These are phyloP conservation scores for Paraplagusia blochii DNA, from an alignment of 2,113 vertebrate genomes.

Conservation along the genomic window DNA sequence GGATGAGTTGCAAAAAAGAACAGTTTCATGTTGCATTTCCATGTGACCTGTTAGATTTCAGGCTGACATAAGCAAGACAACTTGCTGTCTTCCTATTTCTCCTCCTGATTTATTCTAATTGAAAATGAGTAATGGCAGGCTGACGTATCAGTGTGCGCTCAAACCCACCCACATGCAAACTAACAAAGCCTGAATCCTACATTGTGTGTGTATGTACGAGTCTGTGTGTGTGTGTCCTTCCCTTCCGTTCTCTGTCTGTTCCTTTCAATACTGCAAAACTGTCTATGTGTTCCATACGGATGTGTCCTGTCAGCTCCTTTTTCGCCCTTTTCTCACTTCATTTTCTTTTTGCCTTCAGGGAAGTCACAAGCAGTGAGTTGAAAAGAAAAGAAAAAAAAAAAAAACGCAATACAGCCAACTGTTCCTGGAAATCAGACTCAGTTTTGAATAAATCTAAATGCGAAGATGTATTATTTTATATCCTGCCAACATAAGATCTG, in stretches of 20 bases:
- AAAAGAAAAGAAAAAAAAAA: slow-evolving; percentile 2
- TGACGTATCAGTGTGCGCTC: slow-evolving; percentile 36
- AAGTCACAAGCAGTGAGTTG: slow-evolving; percentile 8
- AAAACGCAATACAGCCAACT: not conserved
- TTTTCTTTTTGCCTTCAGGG: slow-evolving; percentile 13
- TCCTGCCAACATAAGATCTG: no score
- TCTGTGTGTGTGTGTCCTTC: slow-evolving; percentile 33
- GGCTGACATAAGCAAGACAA: slow-evolving; percentile 44
- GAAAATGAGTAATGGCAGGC: slow-evolving; percentile 62
- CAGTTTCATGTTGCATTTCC: not conserved
- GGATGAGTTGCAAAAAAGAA: slow-evolving; percentile 5
- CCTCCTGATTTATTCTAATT: slow-evolving; percentile 13
- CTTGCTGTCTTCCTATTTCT: not conserved
- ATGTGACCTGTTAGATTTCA: slow-evolving; percentile 40
- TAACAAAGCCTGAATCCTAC: slow-evolving; percentile 49
- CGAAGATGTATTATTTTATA: no score
- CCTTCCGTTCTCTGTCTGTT: slow-evolving; percentile 46
- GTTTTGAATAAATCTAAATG: no score
- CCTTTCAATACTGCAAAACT: slow-evolving; percentile 36
- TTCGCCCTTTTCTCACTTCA: not conserved
- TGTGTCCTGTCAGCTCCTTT: slow-evolving; percentile 27
- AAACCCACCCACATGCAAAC: slow-evolving; percentile 37
- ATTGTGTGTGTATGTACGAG: slow-evolving; percentile 16
- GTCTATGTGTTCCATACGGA: slow-evolving; percentile 30
- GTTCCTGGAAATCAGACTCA: not conserved